Evolutionary conservation across 2,888 invertebrate genomes (phyloP), one percentile per base, ranked within the genome.

Genomic region (Tetropium fuscum): DNA sequence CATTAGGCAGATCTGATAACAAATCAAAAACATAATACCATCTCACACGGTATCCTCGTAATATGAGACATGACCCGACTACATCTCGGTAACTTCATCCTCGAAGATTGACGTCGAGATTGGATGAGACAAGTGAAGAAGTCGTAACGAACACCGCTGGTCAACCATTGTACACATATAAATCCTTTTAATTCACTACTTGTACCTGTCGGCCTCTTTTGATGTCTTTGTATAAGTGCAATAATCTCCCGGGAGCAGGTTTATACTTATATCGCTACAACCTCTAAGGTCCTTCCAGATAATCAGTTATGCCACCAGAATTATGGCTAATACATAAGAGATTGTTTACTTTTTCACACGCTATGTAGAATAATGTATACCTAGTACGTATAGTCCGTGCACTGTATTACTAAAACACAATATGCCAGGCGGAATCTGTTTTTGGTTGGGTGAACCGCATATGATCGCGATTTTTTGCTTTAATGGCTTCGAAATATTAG

Each of bases 111-210:
- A 53, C 41, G 41, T 20, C 34, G 8, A 43, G 53, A 53, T 43
- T 49, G 25, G 49, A 27, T 13, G 13, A 25, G 13, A 16, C 25
- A 53, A 43, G 20, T 53, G 53, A 53, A 53, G 53, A 53, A 25
- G 48, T 43, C 41, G 53, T 43, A 53, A 53, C 53, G 43, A 43
- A 53, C 53, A 53, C 53, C 43, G 43, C 43, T 53, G 44, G 53
- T 53, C 53, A 43, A 32, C 53, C 43, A 53, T 53, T 53, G 53
- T 53, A 19, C 43, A 43, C 43, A 41, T 43, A 53, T 53, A 53
- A 53, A 41, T 53, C 53, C 30, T 22, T 15, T 32, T 53, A 53
- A 53, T 53, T 53, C 53, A 53, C 40, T 30, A 16, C 43, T 15
- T 32, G 18, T 34, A 10, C 16, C 32, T 30, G 43, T 53, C 53